phyloP scores from a whole-genome alignment of 2,888 invertebrate species.

The Oscheius onirici region DNA sequence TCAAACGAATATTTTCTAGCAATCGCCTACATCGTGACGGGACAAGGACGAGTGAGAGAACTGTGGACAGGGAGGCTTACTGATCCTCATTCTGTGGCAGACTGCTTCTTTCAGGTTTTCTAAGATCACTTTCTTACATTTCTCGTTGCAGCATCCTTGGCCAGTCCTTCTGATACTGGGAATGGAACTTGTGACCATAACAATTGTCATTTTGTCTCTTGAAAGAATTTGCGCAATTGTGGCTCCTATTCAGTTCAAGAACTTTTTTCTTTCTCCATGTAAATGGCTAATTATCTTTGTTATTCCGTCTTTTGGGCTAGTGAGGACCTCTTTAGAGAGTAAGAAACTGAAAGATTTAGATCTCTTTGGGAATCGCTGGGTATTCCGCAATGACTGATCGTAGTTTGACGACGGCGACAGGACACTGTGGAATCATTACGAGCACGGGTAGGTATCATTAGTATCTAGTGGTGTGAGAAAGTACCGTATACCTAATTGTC shows the following conservation, averaged over 20 bases:
- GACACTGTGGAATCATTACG: slow-evolving; percentile 23
- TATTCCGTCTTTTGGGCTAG: not conserved
- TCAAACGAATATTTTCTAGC: slow-evolving; percentile 33
- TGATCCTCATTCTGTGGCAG: not conserved
- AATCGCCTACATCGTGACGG: slow-evolving; percentile 44
- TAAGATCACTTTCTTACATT: too few relatives aligned
- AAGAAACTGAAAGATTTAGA: not conserved
- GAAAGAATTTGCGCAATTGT: slow-evolving; percentile 9
- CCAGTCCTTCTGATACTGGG: not conserved
- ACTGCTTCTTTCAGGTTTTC: slow-evolving; percentile 24
- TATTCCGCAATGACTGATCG: not conserved
- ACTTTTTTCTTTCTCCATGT: not conserved
- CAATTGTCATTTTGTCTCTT: not conserved
- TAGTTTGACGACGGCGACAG: not conserved
- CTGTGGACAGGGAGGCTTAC: not conserved
- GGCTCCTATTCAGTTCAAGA: not conserved
- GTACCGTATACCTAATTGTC: too few relatives aligned
- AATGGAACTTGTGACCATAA: slow-evolving; percentile 1
- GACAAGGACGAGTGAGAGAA: slow-evolving; percentile 39
- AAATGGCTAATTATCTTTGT: slow-evolving; percentile 8
- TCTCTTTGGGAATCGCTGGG: not conserved
- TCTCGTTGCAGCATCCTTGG: slow-evolving; percentile 3
- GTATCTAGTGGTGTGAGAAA: too few relatives aligned
- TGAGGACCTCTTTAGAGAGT: not conserved
- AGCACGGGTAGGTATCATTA: too few relatives aligned